Base-by-base conservation (phyloP, 1,140 invertebrate species). In the Sminthurinus signatus region DNA sequence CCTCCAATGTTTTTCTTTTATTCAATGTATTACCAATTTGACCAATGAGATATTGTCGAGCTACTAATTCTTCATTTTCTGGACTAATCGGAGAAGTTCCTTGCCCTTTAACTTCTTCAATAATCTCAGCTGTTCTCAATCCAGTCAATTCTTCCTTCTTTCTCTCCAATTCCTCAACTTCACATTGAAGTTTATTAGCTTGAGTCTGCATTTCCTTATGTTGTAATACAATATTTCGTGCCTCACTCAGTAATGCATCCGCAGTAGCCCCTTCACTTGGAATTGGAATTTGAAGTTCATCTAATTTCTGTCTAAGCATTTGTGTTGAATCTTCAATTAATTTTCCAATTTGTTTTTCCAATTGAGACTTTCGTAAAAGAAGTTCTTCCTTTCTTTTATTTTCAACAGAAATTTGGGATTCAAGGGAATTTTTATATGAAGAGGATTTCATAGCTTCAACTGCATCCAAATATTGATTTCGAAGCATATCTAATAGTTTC, bases 271-370 rank as follows among this genome's bases (percentile, higher is more conserved):
- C 54, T 54, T 70, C 68, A 19, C 60, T 59, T n/a, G n/a, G n/a
- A n/a, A 3, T 28, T 29, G 58, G 67, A 65, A 72, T 72, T 36
- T 64, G 50, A n/a, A 97, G 79, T 75, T 96, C 92, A 64, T 84
- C 87, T 85, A 96, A 90, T 57, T 92, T 81, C n/a, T 86, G 85
- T 75, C 93, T 91, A 10, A 97, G 77, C 43, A 95, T 78, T 23
- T 85, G 85, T n/a, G 95, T 89, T 73, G 92, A 93, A 74, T 96
- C 91, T 71, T 91, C 88, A 64, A 93, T 93, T 31, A 96, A 78
- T 46, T 88, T 85, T 73, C 87, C 89, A 63, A 96, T 93, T 78
- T 94, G 90, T 75, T 92, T 92, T 68, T 95, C 90, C 61, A 96
- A 80, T 75, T 93, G 89, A 19, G 86, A 86, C 31, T 87, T 86